Base-by-base conservation (phyloP, 2,888 invertebrate species). In the Caenorhabditis becei region DNA sequence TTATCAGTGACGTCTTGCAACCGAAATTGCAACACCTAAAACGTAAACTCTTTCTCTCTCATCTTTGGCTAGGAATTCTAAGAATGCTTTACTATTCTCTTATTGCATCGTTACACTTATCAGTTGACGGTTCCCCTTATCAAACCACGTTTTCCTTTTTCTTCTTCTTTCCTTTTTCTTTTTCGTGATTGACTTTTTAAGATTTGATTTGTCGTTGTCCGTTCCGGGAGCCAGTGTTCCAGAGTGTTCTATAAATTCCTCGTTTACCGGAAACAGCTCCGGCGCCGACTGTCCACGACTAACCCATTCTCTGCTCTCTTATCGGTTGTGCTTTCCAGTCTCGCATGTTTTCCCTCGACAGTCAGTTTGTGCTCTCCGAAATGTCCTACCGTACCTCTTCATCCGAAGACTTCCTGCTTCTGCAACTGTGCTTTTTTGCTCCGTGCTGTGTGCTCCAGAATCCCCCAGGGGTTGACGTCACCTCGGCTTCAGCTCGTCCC, bases 381-480 rank as follows among this genome's bases (percentile, higher is more conserved):
- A 10, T 49, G 23, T 65, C 65, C 26, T 70, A 70, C 69, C 49
- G 69, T 70, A 70, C n/a, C 47, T 47, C 44, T n/a, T 23, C n/a
- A 65, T n/a, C 51, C 14, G 63, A 54, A 14, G n/a, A 44, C 63
- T 58, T 62, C 58, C 61, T 24, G 24, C 44, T 66, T 41, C 16
- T 32, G 35, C 28, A n/a, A 47, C 47, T 4, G 51, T 66, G 56
- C 59, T 66, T 56, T 23, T 51, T 47, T 59, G 59, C 66, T 63
- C 59, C 49, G 61, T 54, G 75, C 66, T 65, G 41, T 75, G 75
- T 61, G 75, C 66, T 66, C 66, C 61, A 66, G 66, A 61, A 75
- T 75, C 75, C 75, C 75, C 54, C 24, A 18, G 75, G 66, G 75
- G 58, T 59, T 75, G 66, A 75, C 75, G 66, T 75, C 75, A 75